Percentiles rank a stretch among this genome's conserved stretches.
phyloP scores from a whole-genome alignment of 2,797 vertebrate species.

The Eulemur albifrons region DNA sequence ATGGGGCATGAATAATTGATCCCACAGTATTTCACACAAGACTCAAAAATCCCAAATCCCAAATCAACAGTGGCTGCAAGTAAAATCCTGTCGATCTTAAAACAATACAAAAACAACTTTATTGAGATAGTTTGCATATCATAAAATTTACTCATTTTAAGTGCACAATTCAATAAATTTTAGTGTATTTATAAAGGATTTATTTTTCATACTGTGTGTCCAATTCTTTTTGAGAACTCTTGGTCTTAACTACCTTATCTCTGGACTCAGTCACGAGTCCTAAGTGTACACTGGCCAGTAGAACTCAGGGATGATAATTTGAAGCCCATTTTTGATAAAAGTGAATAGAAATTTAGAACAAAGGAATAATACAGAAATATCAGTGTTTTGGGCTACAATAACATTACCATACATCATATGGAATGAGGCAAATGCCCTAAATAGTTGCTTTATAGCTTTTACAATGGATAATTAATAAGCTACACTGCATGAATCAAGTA shows the following conservation, averaged over 20 bases:
- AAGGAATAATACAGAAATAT: conserved; percentile 22
- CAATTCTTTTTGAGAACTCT: neutral
- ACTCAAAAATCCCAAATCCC: neutral
- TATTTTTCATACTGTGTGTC: neutral
- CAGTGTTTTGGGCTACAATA: neutral
- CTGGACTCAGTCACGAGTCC: neutral
- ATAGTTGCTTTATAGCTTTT: conserved; percentile 29
- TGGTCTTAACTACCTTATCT: neutral
- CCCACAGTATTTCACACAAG: neutral
- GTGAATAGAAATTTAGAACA: conserved; percentile 23
- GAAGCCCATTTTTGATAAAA: neutral
- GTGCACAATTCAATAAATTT: neutral
- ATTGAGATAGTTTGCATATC: neutral
- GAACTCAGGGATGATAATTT: neutral
- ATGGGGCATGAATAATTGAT: neutral
- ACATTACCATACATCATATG: neutral
- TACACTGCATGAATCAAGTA: neutral
- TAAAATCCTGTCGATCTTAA: neutral
- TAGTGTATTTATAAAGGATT: neutral
- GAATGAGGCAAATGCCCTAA: neutral
- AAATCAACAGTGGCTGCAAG: neutral
- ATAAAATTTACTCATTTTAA: neutral
- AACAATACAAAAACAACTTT: neutral
- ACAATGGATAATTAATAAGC: conserved; percentile 53
- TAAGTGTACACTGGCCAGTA: neutral